Conservation (phyloP, 53 echinoderm and acorn worm genomes). For the Antedon mediterranea region DNA sequence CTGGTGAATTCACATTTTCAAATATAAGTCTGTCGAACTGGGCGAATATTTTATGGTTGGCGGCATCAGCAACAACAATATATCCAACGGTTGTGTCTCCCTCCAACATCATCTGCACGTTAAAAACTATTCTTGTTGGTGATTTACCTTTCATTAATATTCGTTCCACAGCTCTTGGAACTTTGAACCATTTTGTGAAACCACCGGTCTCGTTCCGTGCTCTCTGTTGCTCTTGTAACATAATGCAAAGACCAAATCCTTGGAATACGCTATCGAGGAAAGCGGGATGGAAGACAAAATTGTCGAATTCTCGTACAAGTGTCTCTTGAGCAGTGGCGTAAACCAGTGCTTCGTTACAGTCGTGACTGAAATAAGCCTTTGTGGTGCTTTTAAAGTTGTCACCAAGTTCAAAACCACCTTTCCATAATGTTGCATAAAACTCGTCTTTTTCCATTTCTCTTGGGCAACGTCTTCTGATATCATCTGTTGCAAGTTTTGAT, state of each 20-base stretch:
- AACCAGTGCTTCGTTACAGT: constrained; percentile 68
- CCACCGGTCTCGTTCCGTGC: constrained; percentile 34
- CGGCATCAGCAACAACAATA: constrained; percentile 74
- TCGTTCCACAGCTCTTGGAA: constrained; percentile 64
- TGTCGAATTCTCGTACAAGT: constrained; percentile 59
- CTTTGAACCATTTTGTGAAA: constrained; percentile 74
- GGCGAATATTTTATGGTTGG: constrained; percentile 82
- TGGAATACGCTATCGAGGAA: constrained; percentile 80
- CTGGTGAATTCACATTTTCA: constrained; percentile 79
- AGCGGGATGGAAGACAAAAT: constrained; percentile 78
- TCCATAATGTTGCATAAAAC: constrained; percentile 66
- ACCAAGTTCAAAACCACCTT: constrained; percentile 85
- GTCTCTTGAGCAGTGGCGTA: constrained; percentile 71
- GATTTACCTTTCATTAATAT: constrained; percentile 69
- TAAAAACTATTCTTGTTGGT: constrained; percentile 55
- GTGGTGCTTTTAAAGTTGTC: constrained; percentile 68
- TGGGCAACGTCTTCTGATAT: constrained; percentile 73
- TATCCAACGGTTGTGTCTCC: constrained; percentile 53
- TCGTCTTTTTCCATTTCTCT: constrained; percentile 71
- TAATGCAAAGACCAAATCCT: constrained; percentile 85
- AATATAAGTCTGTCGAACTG: constrained; percentile 70
- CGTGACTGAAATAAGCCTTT: constrained; percentile 84
- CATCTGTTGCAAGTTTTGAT: constrained; percentile 63
- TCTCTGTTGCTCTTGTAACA: constrained; percentile 68
- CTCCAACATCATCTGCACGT: constrained; percentile 45